phyloP scores from a whole-genome alignment of 2,113 vertebrate genomes.

The Riparia riparia region DNA sequence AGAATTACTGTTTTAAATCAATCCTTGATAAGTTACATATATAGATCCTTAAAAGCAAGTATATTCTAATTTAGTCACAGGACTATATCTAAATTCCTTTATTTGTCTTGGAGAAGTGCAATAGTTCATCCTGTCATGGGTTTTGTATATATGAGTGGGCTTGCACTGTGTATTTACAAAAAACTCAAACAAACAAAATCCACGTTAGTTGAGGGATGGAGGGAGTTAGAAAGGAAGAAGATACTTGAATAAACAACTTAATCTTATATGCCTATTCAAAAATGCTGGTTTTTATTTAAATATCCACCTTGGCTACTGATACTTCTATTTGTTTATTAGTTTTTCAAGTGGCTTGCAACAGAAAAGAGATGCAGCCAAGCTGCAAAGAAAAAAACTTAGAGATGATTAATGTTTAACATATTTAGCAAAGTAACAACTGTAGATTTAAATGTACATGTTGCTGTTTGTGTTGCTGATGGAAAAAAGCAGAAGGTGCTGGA shows the following conservation, averaged over 20 bases:
- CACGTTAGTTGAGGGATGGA: not conserved
- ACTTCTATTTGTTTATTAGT: not conserved
- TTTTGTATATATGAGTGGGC: not conserved
- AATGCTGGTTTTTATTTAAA: not conserved
- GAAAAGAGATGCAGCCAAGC: not conserved
- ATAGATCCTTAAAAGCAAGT: rapidly evolving
- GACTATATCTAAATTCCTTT: not conserved
- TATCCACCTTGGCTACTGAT: not conserved
- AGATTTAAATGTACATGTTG: not conserved
- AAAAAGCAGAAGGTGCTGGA: not conserved
- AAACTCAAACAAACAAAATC: not conserved
- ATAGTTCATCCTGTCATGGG: not conserved
- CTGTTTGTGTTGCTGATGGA: not conserved
- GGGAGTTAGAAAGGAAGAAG: not conserved
- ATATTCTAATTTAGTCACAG: not conserved
- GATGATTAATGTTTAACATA: not conserved
- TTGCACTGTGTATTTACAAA: not conserved
- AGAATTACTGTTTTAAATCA: not conserved
- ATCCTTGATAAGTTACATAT: not conserved
- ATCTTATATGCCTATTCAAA: not conserved
- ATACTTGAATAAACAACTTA: not conserved
- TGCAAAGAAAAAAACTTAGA: not conserved
- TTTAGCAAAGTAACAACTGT: not conserved
- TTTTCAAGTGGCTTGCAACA: not conserved
- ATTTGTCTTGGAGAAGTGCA: not conserved